Conservation (phyloP, 2,888 invertebrate species). For the Acholoe squamosa region DNA sequence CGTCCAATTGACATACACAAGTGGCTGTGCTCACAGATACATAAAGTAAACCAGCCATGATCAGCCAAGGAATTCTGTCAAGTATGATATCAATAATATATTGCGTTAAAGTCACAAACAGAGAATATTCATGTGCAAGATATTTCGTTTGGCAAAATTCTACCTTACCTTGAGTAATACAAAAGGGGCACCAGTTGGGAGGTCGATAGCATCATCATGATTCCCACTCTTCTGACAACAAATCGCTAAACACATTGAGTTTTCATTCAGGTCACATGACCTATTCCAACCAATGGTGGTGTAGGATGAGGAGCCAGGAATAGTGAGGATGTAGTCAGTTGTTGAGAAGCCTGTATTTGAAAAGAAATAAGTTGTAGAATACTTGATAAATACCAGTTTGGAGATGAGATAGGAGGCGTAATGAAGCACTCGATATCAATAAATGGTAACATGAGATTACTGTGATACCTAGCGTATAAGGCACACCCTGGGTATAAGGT, state of each 20-base stretch:
- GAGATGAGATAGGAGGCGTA: too few relatives aligned
- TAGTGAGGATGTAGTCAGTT: background rate
- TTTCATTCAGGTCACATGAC: slow-evolving; percentile 26
- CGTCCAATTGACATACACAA: too few relatives aligned
- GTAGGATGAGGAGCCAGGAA: background rate
- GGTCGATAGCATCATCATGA: background rate
- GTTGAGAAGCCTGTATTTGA: background rate
- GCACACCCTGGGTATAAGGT: too few relatives aligned
- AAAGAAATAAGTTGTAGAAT: background rate
- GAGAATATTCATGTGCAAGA: background rate
- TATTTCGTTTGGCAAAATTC: too few relatives aligned
- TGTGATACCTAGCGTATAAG: too few relatives aligned
- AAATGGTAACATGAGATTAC: too few relatives aligned
- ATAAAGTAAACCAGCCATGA: too few relatives aligned
- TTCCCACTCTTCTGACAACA: slow-evolving; percentile 24
- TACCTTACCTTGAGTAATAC: slow-evolving; percentile 6
- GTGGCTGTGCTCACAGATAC: too few relatives aligned
- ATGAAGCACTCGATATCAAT: too few relatives aligned
- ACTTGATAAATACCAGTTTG: background rate
- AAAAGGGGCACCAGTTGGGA: slow-evolving; percentile 18
- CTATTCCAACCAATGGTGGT: slow-evolving; percentile 9
- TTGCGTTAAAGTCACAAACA: too few relatives aligned
- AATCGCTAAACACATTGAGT: background rate
- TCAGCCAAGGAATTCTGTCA: too few relatives aligned
- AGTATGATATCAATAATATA: too few relatives aligned